Conservation (phyloP, 64 coral and sea anemone genomes). For the Actinia equina region DNA sequence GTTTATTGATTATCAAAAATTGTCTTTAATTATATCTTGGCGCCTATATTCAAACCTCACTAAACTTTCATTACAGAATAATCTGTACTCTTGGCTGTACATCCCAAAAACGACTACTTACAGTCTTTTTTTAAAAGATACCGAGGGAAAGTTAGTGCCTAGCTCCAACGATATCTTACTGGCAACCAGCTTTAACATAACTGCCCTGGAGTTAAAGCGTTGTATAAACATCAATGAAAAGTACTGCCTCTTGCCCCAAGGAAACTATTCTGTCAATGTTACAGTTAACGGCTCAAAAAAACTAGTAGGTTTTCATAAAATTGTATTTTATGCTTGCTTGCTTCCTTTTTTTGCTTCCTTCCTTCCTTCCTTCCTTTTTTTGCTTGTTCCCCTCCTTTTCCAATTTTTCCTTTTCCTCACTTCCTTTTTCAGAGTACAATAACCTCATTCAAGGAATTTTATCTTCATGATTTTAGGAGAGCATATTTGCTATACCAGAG, state of each 20-base stretch:
- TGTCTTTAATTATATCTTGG: neutral
- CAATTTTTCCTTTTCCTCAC: too few species aligned
- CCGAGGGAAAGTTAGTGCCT: neutral
- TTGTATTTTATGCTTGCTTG: too few species aligned
- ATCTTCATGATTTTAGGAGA: conserved; percentile 16
- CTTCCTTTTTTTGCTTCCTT: too few species aligned
- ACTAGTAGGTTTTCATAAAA: neutral
- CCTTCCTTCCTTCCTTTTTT: neutral
- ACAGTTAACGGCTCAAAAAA: neutral
- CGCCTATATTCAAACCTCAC: neutral
- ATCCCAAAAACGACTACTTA: neutral
- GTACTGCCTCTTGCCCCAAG: neutral
- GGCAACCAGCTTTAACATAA: neutral
- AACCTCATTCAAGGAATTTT: neutral
- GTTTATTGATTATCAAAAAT: too few species aligned
- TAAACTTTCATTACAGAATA: neutral
- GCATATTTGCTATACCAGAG: conserved; percentile 48
- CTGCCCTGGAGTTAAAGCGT: neutral
- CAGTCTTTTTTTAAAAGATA: neutral
- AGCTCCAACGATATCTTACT: neutral
- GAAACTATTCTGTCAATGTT: neutral
- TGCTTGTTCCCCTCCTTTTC: neutral
- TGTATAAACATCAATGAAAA: neutral
- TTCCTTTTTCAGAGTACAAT: too few species aligned
- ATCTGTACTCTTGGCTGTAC: neutral